Evolutionary conservation across 37 sponge, comb jelly and placozoan species (phyloP).

Genomic region (Halichondria panicea): DNA sequence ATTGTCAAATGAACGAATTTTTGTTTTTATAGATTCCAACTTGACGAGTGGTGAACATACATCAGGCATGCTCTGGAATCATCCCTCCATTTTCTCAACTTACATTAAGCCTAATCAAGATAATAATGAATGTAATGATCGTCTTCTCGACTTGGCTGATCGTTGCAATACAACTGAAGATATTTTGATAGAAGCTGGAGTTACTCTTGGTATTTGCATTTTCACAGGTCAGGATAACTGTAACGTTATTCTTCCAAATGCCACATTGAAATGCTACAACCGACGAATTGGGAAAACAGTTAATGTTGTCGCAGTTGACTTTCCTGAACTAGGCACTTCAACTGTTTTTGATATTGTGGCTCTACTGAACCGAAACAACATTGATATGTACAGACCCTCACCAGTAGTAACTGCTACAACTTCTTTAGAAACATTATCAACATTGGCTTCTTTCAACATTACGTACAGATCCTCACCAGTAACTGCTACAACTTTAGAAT

Average conservation of each 20-base stretch:
- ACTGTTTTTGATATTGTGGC: background rate
- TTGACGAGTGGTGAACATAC: background rate
- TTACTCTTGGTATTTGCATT: slow-evolving; percentile 1
- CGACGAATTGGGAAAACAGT: background rate
- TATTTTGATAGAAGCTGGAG: background rate
- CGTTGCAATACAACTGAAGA: background rate
- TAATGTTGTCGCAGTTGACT: slow-evolving; percentile 17
- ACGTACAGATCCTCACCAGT: no score
- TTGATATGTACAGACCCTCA: background rate
- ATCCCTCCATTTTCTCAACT: background rate
- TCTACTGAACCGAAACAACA: slow-evolving; percentile 1
- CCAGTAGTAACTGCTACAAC: no score
- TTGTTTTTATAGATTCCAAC: slow-evolving; percentile 17
- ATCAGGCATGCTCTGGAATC: background rate
- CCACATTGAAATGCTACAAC: background rate
- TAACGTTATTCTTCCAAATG: background rate
- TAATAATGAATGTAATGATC: background rate
- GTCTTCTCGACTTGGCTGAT: background rate
- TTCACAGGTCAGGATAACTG: background rate
- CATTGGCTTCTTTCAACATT: no score
- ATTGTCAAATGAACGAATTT: slow-evolving; percentile 5
- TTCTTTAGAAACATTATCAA: no score
- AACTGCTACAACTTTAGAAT: no score
- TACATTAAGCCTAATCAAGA: no score
- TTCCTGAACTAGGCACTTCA: background rate